These are phyloP conservation scores for Stomorhina lunata DNA, from an alignment of 2,888 invertebrate species.

Conservation along the genomic window DNA sequence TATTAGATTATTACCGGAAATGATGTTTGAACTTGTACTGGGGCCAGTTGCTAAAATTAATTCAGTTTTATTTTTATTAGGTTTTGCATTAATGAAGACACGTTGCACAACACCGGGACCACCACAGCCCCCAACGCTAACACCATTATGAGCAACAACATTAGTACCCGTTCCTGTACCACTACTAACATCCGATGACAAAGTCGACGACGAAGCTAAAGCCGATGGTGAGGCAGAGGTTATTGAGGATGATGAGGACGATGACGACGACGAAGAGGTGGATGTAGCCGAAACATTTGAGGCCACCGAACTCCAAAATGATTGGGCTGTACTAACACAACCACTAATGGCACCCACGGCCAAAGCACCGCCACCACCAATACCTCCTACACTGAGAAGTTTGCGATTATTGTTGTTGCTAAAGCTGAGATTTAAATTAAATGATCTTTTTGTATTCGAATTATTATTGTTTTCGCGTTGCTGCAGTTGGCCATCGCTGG, in stretches of 20 bases:
- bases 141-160: conserved; percentile 18
- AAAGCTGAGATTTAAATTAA: conserved; percentile 72
- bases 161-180: conserved; percentile 48
- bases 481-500: conserved; percentile 45
- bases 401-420: conserved; percentile 68
- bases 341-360: conserved; percentile 65
- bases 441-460: conserved; percentile 70
- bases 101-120: conserved; percentile 69
- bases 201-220: conserved; percentile 67
- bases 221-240: conserved; percentile 67
- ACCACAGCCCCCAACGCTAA: conserved; percentile 58
- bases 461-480: conserved; percentile 66
- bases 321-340: conserved; percentile 70
- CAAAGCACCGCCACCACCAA: conserved; percentile 67
- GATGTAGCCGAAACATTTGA: conserved; percentile 70
- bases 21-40: conserved; percentile 43
- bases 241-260: conserved; percentile 69
- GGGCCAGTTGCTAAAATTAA: conserved; percentile 65
- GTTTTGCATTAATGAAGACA: conserved; percentile 73
- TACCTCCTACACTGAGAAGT: conserved; percentile 71
- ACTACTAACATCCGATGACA: conserved; percentile 66
- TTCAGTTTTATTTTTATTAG: conserved; percentile 64
- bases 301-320: conserved; percentile 75
- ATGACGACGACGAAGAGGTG: conserved; percentile 59
- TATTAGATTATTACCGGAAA: conserved; percentile 53